These are phyloP conservation scores for Egretta garzetta DNA, from an alignment of 2,113 vertebrate species.

Conservation along the genomic window DNA sequence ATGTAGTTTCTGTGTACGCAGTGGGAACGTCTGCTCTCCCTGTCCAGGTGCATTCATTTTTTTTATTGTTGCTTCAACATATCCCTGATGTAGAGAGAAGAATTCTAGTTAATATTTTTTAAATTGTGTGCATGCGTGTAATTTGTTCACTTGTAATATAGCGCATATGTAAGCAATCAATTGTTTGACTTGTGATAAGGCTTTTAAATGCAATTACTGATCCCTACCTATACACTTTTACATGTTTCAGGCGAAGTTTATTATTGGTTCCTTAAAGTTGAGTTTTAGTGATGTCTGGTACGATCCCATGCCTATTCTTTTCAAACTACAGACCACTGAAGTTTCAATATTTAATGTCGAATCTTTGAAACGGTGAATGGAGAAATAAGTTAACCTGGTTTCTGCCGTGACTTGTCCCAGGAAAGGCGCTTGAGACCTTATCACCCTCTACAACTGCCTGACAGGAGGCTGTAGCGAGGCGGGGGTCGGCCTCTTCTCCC, in stretches of 20 bases:
- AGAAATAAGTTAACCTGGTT: background rate
- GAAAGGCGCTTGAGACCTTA: no score
- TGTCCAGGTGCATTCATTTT: background rate
- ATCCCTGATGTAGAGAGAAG: background rate
- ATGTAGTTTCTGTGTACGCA: background rate
- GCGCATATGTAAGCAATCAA: background rate
- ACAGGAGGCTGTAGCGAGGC: no score
- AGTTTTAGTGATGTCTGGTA: background rate
- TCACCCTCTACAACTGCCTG: no score
- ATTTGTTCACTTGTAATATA: background rate
- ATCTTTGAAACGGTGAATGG: background rate
- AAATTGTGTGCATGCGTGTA: background rate
- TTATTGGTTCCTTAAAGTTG: background rate
- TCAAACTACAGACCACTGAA: background rate
- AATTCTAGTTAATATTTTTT: background rate
- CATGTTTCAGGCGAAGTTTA: background rate
- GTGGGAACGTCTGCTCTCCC: background rate
- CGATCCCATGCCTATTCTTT: background rate
- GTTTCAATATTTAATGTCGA: background rate
- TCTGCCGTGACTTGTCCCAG: background rate
- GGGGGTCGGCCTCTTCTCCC: no score
- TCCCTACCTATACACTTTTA: background rate
- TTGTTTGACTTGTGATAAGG: background rate
- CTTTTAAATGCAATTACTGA: background rate
- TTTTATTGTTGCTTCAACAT: background rate